Evolutionary conservation across 2,113 vertebrate species (phyloP).

Genomic region (Nannobrachium achirus): DNA sequence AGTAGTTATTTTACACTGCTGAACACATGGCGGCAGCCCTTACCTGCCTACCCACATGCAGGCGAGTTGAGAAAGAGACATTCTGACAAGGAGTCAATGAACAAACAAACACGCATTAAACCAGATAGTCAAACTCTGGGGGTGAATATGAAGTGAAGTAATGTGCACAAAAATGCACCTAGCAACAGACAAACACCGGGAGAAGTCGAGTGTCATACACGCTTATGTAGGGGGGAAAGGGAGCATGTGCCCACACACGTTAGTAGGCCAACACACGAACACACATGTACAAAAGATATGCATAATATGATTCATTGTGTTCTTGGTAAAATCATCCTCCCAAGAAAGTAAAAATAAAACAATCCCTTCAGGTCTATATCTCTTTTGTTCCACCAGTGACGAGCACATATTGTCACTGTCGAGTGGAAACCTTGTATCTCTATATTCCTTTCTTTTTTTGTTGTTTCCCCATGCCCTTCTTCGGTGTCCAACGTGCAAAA

Average conservation of each 20-base stretch:
- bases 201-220: no score
- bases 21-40: not conserved
- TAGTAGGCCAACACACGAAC: not conserved
- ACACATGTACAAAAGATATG: not conserved
- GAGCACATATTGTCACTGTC: conserved; percentile 38
- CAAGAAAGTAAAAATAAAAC: no score
- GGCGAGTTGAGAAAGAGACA: not conserved
- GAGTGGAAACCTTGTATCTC: no score
- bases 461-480: no score
- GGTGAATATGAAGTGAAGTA: no score
- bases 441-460: no score
- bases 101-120: not conserved
- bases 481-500: no score
- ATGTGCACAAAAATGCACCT: no score
- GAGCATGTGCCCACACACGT: conserved; percentile 7
- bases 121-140: not conserved
- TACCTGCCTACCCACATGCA: not conserved
- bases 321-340: conserved; percentile 27
- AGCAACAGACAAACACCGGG: no score
- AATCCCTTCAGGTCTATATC: conserved; percentile 41
- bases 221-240: no score
- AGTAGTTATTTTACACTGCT: no score
- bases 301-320: conserved; percentile 34
- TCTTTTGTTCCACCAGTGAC: conserved; percentile 42
- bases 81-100: not conserved